Evolutionary conservation across 1,140 invertebrate genomes (phyloP).

Genomic region (Halictus rubicundus): DNA sequence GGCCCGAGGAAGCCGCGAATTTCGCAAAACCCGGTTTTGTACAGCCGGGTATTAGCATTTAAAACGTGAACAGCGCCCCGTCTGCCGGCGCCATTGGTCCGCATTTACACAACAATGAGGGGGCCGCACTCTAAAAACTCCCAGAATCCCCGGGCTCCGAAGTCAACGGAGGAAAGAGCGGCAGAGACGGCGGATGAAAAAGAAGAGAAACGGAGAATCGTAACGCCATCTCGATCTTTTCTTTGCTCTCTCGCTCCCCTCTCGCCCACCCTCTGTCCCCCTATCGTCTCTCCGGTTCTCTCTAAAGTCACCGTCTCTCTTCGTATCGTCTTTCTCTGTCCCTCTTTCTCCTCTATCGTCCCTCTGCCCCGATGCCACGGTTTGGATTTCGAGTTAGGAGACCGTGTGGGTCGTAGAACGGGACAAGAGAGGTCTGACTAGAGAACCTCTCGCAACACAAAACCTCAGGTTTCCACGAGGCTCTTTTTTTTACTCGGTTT

Average conservation of each 20-base stretch:
- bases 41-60: constrained; percentile 76
- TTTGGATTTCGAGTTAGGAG: constrained; percentile 38
- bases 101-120: constrained; percentile 80
- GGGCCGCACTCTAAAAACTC: constrained; percentile 77
- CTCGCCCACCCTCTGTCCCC: not conserved
- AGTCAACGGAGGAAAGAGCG: constrained; percentile 54
- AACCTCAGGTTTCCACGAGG: constrained; percentile 65
- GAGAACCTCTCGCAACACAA: constrained; percentile 68
- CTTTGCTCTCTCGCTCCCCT: constrained; percentile 42
- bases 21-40: constrained; percentile 75
- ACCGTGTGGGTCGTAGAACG: constrained; percentile 41
- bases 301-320: too few relatives aligned
- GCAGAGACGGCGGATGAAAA: constrained; percentile 48
- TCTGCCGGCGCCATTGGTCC: constrained; percentile 78
- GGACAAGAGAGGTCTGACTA: constrained; percentile 58
- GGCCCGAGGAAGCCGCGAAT: constrained; percentile 57
- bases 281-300: not conserved
- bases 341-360: too few relatives aligned
- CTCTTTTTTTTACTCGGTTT: constrained; percentile 67
- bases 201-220: constrained; percentile 62
- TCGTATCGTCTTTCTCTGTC: too few relatives aligned
- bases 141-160: constrained; percentile 72
- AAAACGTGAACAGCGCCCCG: constrained; percentile 72
- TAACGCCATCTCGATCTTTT: constrained; percentile 67
- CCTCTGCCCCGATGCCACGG: not conserved